phyloP scores from a whole-genome alignment of 1,140 invertebrate species.

The Ceratina calcarata region DNA sequence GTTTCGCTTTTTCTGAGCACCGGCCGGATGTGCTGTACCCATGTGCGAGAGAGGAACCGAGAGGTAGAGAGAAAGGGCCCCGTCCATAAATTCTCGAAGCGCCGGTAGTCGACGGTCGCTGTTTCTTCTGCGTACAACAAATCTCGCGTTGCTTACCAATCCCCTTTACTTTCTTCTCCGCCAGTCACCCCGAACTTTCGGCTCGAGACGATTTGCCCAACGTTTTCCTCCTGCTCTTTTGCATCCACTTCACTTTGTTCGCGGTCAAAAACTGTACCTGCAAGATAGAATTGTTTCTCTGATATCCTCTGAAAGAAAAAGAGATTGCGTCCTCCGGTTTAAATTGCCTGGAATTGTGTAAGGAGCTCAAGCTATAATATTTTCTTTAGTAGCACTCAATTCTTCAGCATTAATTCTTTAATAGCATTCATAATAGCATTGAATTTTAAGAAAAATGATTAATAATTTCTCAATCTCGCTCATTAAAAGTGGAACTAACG shows the following conservation, averaged over 20 bases:
- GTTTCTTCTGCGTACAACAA: constrained; percentile 39
- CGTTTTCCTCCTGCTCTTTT: constrained; percentile 25
- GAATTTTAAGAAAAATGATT: no score
- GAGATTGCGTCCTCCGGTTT: neutral
- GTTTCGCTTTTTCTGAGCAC: constrained; percentile 39
- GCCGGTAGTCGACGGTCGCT: constrained; percentile 47
- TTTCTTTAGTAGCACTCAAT: no score
- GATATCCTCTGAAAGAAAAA: neutral
- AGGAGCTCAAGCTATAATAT: no score
- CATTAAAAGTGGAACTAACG: no score
- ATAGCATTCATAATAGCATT: no score
- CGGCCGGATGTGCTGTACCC: constrained; percentile 29
- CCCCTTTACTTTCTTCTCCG: constrained; percentile 12
- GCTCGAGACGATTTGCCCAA: neutral
- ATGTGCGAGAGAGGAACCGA: constrained; percentile 7
- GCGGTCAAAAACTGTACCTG: neutral
- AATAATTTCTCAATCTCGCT: no score
- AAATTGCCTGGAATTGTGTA: neutral
- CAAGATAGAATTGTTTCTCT: neutral
- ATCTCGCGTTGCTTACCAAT: constrained; percentile 41
- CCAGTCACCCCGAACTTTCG: constrained; percentile 30
- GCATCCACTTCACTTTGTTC: constrained; percentile 26
- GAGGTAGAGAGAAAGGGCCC: neutral
- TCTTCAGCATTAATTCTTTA: no score
- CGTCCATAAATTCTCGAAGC: constrained; percentile 49